A percentile compares a stretch with the other conserved stretches of the same genome.
phyloP scores from a whole-genome alignment of 2,113 vertebrate species.

The Leucoraja erinaceus region DNA sequence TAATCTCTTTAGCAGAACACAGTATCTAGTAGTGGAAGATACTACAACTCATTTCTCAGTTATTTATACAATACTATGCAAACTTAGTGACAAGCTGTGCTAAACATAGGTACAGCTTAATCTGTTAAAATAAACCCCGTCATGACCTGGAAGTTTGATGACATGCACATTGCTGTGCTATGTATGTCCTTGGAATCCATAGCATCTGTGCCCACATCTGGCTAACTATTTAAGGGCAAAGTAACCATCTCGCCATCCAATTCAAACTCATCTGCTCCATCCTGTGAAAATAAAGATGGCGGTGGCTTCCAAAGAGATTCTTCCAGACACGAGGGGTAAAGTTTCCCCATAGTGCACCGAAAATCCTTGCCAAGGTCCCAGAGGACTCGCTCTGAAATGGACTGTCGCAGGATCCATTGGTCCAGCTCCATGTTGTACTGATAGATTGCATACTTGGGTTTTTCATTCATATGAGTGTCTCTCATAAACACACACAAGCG shows the following conservation, averaged over 20 bases:
- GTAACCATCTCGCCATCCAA: conserved; percentile 84
- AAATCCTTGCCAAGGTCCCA: conserved; percentile 94
- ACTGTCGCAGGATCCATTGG: conserved; percentile 84
- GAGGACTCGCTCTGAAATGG: conserved; percentile 85
- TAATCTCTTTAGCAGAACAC: conserved; percentile 49
- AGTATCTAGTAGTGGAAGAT: conserved; percentile 49
- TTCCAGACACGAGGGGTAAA: conserved; percentile 94
- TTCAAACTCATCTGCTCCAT: conserved; percentile 83
- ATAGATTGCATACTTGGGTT: conserved; percentile 88
- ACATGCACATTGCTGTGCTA: background rate
- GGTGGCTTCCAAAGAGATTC: conserved; percentile 96
- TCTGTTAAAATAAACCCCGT: conserved; percentile 33
- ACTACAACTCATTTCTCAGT: conserved; percentile 52
- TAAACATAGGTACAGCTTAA: conserved; percentile 54
- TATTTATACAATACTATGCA: conserved; percentile 47
- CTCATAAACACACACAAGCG: conserved; percentile 85
- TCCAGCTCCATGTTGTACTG: conserved; percentile 85
- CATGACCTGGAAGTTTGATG: conserved; percentile 20
- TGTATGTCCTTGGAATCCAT: conserved; percentile 24
- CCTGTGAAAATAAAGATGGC: conserved; percentile 85
- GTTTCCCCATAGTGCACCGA: conserved; percentile 88
- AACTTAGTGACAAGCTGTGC: conserved; percentile 51
- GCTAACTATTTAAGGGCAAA: conserved; percentile 52
- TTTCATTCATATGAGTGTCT: conserved; percentile 89
- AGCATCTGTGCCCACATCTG: conserved; percentile 17